phyloP scores from a whole-genome alignment of 2,888 invertebrate genomes.

The Lepeophtheirus nordmannii region DNA sequence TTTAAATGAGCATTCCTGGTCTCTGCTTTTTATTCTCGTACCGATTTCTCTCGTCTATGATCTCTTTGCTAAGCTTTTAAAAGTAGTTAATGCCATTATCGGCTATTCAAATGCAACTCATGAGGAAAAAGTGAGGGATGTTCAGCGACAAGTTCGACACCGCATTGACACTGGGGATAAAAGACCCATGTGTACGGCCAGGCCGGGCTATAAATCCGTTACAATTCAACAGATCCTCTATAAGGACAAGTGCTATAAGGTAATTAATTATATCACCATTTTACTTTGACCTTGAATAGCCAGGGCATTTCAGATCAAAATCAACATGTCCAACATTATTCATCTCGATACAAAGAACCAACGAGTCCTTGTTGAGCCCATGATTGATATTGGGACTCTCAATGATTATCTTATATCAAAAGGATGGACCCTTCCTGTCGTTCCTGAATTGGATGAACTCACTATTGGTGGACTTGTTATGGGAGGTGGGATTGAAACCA shows the following conservation, averaged over 20 bases:
- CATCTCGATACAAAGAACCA: background rate
- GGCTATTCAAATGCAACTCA: background rate
- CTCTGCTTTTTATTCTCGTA: background rate
- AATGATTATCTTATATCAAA: slow-evolving; percentile 2
- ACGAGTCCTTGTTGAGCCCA: slow-evolving; percentile 6
- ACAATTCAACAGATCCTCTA: background rate
- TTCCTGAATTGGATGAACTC: slow-evolving; percentile 12
- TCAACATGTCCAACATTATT: slow-evolving; percentile 12
- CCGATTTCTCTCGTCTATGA: background rate
- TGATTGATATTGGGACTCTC: slow-evolving; percentile 5
- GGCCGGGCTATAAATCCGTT: slow-evolving; percentile 12
- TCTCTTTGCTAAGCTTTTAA: background rate
- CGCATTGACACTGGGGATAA: background rate
- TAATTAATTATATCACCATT: background rate
- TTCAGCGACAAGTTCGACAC: background rate
- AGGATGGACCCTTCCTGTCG: slow-evolving; percentile 17
- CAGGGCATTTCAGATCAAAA: background rate
- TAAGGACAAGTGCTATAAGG: slow-evolving; percentile 1
- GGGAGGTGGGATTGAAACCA: slow-evolving; percentile 65
- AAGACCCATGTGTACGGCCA: slow-evolving; percentile 17
- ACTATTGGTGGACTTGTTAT: slow-evolving; percentile 51
- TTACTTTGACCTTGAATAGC: too few species aligned
- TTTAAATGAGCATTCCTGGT: background rate
- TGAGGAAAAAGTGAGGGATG: background rate
- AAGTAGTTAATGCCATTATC: background rate